Conservation (phyloP, 2,113 vertebrate genomes). For the Heterotis niloticus region DNA sequence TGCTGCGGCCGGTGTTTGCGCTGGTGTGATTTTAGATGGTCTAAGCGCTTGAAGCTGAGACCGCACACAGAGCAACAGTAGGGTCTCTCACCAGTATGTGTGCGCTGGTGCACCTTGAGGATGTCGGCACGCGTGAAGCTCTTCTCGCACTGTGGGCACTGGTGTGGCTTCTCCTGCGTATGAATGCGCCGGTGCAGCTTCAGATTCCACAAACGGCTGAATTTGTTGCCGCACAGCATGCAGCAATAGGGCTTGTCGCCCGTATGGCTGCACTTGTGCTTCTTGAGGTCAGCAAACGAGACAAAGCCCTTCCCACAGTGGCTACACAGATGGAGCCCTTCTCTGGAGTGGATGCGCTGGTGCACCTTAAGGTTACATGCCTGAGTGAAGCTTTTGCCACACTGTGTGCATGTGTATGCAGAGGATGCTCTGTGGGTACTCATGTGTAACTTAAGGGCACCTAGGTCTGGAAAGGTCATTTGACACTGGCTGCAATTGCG, state of each 20-base stretch:
- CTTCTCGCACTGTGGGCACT: conserved; percentile 65
- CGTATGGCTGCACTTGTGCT: conserved; percentile 60
- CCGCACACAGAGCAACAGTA: conserved; percentile 66
- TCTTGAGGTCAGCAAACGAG: conserved; percentile 65
- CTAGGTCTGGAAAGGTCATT: conserved; percentile 46
- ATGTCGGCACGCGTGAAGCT: conserved; percentile 68
- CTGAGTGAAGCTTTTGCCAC: conserved; percentile 64
- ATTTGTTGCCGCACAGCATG: conserved; percentile 63
- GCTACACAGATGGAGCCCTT: conserved; percentile 71
- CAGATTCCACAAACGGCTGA: conserved; percentile 68
- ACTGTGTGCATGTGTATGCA: conserved; percentile 57
- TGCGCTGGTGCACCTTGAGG: conserved; percentile 67
- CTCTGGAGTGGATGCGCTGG: conserved; percentile 66
- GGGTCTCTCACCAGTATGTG: conserved; percentile 67
- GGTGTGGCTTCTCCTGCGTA: conserved; percentile 69
- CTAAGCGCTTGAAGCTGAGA: conserved; percentile 67
- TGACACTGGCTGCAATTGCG: conserved; percentile 51
- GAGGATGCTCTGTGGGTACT: conserved; percentile 48
- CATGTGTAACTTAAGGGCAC: conserved; percentile 54
- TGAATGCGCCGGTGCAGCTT: conserved; percentile 68
- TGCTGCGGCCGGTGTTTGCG: conserved; percentile 55
- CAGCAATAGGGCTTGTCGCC: conserved; percentile 66
- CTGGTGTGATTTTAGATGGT: conserved; percentile 66
- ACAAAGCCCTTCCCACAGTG: conserved; percentile 73
- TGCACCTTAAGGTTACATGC: conserved; percentile 66